Percentiles rank a stretch among this genome's conserved stretches.
These are phyloP conservation scores for Asarcornis scutulata DNA, from an alignment of 2,113 vertebrate genomes.

Conservation along the genomic window DNA sequence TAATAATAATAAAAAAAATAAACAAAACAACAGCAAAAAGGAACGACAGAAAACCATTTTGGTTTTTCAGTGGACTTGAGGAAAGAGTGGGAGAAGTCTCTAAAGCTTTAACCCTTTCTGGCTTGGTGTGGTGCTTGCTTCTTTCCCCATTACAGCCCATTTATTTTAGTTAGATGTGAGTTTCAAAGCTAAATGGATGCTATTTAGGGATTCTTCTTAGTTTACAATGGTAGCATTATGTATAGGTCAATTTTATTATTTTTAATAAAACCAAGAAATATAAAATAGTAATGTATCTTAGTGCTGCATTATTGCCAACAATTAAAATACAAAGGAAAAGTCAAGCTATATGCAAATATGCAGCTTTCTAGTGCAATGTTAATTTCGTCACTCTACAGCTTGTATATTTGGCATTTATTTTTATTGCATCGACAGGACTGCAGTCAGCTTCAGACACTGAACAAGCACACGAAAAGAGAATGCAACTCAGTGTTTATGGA, in stretches of 20 bases:
- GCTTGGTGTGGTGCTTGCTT: fast-evolving
- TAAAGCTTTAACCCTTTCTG: neutral
- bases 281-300: neutral
- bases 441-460: neutral
- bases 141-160: constrained; percentile 1
- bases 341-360: neutral
- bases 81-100: neutral
- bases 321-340: constrained; percentile 29
- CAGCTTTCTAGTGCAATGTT: neutral
- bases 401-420: neutral
- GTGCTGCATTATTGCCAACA: neutral
- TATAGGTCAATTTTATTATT: constrained; percentile 46
- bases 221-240: neutral
- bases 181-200: constrained; percentile 38
- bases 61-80: neutral
- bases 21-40: neutral
- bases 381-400: constrained; percentile 23
- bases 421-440: constrained; percentile 2
- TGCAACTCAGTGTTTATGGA: neutral
- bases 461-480: neutral
- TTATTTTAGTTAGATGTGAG: constrained; percentile 13
- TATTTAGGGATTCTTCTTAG: constrained; percentile 27
- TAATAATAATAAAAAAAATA: neutral
- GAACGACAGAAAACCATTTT: neutral
- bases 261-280: constrained; percentile 36